Conservation (phyloP, 2,888 invertebrate species). For the Diogma glabrata region DNA sequence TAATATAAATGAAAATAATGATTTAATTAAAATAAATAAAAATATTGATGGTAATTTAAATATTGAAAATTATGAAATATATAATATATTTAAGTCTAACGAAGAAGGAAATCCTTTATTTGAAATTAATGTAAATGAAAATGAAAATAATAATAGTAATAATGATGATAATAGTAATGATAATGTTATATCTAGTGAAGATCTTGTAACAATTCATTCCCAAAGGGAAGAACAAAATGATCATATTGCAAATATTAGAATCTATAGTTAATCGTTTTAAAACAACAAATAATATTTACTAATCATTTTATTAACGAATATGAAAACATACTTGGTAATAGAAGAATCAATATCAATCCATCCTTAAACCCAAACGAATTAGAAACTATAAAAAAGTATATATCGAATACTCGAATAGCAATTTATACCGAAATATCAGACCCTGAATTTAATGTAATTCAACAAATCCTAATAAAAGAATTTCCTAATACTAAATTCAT, state of each 20-base stretch:
- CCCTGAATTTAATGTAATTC: conserved; percentile 10
- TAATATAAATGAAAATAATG: conserved; percentile 3
- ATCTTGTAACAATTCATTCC: conserved; percentile 14
- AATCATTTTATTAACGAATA: conserved; percentile 13
- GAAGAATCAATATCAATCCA: conserved; percentile 12
- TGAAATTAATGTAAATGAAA: conserved; percentile 5
- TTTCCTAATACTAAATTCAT: neutral
- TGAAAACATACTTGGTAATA: conserved; percentile 12
- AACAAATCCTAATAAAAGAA: neutral
- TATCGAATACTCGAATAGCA: neutral
- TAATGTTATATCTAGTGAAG: no score
- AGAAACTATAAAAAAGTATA: conserved; percentile 3
- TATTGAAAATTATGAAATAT: no score
- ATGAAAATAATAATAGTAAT: neutral
- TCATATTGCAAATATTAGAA: conserved; percentile 16
- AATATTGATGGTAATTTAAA: no score
- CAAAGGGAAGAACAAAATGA: conserved; percentile 18
- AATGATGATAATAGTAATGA: no score
- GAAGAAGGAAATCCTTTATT: no score
- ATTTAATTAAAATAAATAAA: no score
- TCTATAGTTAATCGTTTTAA: conserved; percentile 8
- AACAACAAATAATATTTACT: conserved; percentile 16
- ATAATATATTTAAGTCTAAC: no score
- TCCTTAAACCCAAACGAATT: neutral
- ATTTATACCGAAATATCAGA: conserved; percentile 13